Percentiles rank a stretch among this genome's conserved stretches.
phyloP scores from a whole-genome alignment of 2,888 invertebrate species.

The Neria commutata region DNA sequence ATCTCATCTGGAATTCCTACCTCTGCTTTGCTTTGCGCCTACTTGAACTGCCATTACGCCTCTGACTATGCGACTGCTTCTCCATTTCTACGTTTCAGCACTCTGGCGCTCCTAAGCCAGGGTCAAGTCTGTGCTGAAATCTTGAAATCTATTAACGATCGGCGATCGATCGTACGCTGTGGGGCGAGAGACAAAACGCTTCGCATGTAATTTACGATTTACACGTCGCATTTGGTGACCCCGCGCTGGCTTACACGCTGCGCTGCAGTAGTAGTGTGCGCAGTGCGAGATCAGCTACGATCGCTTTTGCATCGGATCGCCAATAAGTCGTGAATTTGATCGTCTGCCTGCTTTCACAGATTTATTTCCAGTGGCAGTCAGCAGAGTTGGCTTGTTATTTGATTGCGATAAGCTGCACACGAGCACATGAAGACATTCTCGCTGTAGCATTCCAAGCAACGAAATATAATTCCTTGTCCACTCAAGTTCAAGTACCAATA shows the following conservation, averaged over 20 bases:
- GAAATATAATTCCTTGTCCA: no score
- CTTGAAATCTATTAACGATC: background rate
- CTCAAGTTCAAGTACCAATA: no score
- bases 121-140: conserved; percentile 6
- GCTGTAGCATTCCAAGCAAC: no score
- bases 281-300: conserved; percentile 10
- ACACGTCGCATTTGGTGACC: conserved; percentile 16
- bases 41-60: background rate
- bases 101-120: background rate
- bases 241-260: background rate
- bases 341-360: conserved; percentile 9
- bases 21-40: conserved; percentile 1
- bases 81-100: background rate
- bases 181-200: conserved; percentile 10
- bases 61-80: background rate
- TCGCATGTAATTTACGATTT: conserved; percentile 24
- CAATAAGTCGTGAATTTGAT: conserved; percentile 18
- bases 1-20: conserved; percentile 6
- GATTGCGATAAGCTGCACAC: no score
- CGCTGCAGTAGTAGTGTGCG: background rate
- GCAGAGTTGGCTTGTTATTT: no score
- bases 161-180: background rate
- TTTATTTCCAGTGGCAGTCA: no score
- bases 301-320: background rate
- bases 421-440: no score